A percentile compares a stretch with the other conserved stretches of the same genome.
Evolutionary conservation across 2,797 vertebrate species (phyloP).

Genomic region (Lepidocolaptes lacrymiger): DNA sequence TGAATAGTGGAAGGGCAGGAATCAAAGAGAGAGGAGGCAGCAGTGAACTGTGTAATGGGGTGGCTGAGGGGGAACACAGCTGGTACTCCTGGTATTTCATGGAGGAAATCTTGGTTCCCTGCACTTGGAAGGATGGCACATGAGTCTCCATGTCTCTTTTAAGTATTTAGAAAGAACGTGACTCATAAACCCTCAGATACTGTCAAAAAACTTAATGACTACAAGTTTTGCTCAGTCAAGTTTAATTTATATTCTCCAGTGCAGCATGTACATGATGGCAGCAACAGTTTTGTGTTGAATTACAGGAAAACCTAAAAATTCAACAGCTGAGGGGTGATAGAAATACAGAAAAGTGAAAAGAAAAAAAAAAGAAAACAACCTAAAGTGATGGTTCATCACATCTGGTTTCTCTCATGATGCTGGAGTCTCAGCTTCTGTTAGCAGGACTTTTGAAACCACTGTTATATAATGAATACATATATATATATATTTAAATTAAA

Average conservation of each 20-base stretch:
- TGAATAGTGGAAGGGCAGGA: not conserved
- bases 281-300: not conserved
- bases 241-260: not conserved
- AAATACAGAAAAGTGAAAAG: not conserved
- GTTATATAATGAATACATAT: too few species aligned
- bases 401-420: not conserved
- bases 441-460: not conserved
- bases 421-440: not conserved
- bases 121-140: not conserved
- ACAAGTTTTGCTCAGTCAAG: not conserved
- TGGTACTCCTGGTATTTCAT: not conserved
- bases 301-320: not conserved
- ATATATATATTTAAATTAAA: not conserved
- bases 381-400: not conserved
- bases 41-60: conserved; percentile 18
- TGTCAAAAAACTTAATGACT: not conserved
- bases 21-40: not conserved
- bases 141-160: not conserved
- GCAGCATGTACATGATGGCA: not conserved
- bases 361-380: too few species aligned
- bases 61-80: not conserved
- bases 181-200: not conserved
- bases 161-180: not conserved
- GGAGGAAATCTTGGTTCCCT: not conserved
- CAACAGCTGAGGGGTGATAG: not conserved